phyloP scores from a whole-genome alignment of 2,113 vertebrate genomes.

The Chinchilla lanigera region DNA sequence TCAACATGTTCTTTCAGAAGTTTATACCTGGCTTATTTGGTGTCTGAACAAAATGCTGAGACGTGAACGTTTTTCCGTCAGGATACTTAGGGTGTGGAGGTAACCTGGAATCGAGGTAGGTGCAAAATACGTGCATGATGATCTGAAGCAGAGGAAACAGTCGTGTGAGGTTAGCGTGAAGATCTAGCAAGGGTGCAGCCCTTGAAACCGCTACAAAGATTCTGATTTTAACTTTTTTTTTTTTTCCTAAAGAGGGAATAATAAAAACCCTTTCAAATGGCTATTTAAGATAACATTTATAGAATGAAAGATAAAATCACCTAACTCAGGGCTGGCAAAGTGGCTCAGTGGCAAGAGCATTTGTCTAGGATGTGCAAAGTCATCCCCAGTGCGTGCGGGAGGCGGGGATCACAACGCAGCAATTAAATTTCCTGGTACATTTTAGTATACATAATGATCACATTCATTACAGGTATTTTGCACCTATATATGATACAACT shows the following conservation, averaged over 20 bases:
- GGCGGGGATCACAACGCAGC: not conserved
- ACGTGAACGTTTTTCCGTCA: conserved; percentile 97
- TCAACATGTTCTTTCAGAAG: not conserved
- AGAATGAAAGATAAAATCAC: conserved; percentile 39
- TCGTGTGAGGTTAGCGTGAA: conserved; percentile 15
- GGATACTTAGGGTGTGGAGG: conserved; percentile 98
- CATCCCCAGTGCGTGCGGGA: not conserved
- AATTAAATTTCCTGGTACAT: not conserved
- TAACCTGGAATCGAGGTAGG: conserved; percentile 96
- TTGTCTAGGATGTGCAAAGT: not conserved
- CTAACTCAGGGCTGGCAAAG: not conserved
- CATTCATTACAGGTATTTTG: not conserved
- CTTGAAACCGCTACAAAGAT: not conserved
- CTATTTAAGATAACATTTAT: conserved; percentile 46
- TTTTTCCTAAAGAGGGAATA: conserved; percentile 47
- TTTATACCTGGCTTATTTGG: conserved; percentile 95
- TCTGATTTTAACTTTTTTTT: not conserved
- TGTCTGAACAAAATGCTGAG: conserved; percentile 96
- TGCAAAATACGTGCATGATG: conserved; percentile 96
- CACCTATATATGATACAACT: not conserved
- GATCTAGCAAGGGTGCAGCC: not conserved
- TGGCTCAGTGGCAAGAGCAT: not conserved
- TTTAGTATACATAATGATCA: not conserved
- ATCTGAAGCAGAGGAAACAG: conserved; percentile 86
- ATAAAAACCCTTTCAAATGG: conserved; percentile 55